A percentile compares a stretch with the other conserved stretches of the same genome.
These are phyloP conservation scores for Clarias magur DNA, from an alignment of 2,113 vertebrate species.

Conservation along the genomic window DNA sequence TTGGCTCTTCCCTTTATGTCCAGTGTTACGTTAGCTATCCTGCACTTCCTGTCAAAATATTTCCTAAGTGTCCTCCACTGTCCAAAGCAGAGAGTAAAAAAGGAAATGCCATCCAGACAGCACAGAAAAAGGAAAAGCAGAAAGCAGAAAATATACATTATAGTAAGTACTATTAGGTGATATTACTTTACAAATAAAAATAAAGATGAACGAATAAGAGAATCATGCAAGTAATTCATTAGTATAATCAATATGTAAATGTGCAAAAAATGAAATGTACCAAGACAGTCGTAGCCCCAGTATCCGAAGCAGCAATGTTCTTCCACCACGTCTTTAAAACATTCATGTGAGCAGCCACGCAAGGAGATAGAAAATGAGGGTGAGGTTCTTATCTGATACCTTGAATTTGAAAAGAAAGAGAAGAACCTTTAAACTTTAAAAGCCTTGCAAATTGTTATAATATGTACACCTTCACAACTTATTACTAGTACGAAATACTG, in stretches of 20 bases:
- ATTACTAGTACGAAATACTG: background rate
- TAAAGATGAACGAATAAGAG: background rate
- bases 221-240: background rate
- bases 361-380: conserved; percentile 22
- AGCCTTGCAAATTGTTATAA: background rate
- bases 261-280: conserved; percentile 56
- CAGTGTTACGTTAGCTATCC: conserved; percentile 24
- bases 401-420: conserved; percentile 25
- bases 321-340: conserved; percentile 59
- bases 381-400: conserved; percentile 48
- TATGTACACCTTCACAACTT: background rate
- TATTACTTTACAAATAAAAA: background rate
- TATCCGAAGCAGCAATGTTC: conserved; percentile 69
- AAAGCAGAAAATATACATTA: background rate
- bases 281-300: conserved; percentile 73
- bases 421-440: background rate
- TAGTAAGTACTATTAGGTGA: background rate
- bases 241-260: background rate
- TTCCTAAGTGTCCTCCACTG: conserved; percentile 37
- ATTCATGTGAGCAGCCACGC: conserved; percentile 67
- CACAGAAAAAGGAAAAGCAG: background rate
- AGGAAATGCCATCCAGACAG: conserved; percentile 39
- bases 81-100: background rate
- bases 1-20: conserved; percentile 4
- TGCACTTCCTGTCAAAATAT: conserved; percentile 46